Percentiles rank a stretch among this genome's conserved stretches.
Evolutionary conservation across 2,797 vertebrate genomes (phyloP).

Genomic region (Phrynocephalus vlangalii): DNA sequence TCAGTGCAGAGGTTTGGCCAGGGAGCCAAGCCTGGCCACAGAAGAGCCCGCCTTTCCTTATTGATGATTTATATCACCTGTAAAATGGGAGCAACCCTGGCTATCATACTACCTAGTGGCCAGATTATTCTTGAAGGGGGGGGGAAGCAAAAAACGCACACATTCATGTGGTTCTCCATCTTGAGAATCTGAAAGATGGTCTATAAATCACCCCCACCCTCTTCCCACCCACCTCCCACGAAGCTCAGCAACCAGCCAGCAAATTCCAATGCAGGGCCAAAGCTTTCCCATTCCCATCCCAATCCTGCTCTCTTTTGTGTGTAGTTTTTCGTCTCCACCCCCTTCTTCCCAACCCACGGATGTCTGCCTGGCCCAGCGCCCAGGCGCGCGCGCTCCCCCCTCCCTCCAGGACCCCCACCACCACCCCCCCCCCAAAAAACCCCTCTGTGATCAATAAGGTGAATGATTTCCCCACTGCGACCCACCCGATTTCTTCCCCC

Average conservation of each 20-base stretch:
- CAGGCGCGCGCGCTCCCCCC: background rate
- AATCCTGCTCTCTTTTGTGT: slow-evolving; percentile 32
- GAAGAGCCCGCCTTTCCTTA: background rate
- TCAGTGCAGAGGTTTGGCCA: no score
- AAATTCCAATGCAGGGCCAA: slow-evolving; percentile 2
- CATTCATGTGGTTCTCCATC: background rate
- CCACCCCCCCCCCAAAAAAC: background rate
- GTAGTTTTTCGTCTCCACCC: background rate
- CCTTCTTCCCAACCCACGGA: background rate
- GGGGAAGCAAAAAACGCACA: background rate
- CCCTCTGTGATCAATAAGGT: background rate
- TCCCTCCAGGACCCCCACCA: background rate
- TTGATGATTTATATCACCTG: background rate
- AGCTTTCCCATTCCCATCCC: background rate
- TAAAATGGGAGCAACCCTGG: slow-evolving; percentile 8
- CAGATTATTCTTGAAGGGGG: background rate
- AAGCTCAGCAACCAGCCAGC: background rate
- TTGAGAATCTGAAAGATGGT: background rate
- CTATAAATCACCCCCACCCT: background rate
- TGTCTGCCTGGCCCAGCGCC: background rate
- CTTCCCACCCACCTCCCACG: background rate
- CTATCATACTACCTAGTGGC: background rate
- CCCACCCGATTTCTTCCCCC: background rate
- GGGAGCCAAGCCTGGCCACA: background rate
- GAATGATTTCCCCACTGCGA: background rate